Evolutionary conservation across 1,140 invertebrate species (phyloP), one percentile per base, ranked within the genome.

Genomic region (Oreohelix idahoensis): DNA sequence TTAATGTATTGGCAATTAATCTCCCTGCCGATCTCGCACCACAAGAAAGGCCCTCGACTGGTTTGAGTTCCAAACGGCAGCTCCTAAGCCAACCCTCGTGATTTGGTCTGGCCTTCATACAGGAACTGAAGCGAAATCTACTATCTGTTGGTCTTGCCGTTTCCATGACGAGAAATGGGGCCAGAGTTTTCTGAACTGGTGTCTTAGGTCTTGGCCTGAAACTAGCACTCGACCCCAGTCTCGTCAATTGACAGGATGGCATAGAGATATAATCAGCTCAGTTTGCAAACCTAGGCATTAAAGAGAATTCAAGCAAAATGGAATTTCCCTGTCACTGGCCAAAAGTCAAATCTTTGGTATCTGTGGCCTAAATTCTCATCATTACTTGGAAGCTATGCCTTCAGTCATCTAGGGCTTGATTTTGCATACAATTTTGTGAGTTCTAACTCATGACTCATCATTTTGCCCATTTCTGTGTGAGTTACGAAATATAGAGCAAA

Each of bases 1-100:
- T 79, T 79, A 79, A 79, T 63, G 51, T 79, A 79, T 66, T 69
- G 51, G n/a, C 77, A 42, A 79, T 79, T 79, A 63, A 79, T 79
- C 77, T 79, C 77, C 77, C 49, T 35, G 38, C 23, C 32, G 77
- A 69, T 69, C 77, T 63, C 8, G 38, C 63, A 23, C 23, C 20
- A 79, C 58, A 58, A 79, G 77, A 63, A 69, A 66, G 39, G 36
- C 23, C 13, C 42, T 63, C 77, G 77, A 53, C 35, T 38, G 10
- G 53, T 38, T n/a, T 36, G 8, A 35, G 58, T 53, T 79, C 77
- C 77, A 38, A 38, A 32, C 77, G 8, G 51, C 53, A 38, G 23
- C 4, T 53, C 51, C 35, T 66, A 17, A 36, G 2, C 77, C 58
- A 39, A 17, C 32, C 32, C 32, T 39, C 63, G 20, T 79, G 53